A percentile compares a stretch with the other conserved stretches of the same genome.
These are phyloP conservation scores for Torymus tubicola DNA, from an alignment of 2,888 invertebrate genomes.

Conservation along the genomic window DNA sequence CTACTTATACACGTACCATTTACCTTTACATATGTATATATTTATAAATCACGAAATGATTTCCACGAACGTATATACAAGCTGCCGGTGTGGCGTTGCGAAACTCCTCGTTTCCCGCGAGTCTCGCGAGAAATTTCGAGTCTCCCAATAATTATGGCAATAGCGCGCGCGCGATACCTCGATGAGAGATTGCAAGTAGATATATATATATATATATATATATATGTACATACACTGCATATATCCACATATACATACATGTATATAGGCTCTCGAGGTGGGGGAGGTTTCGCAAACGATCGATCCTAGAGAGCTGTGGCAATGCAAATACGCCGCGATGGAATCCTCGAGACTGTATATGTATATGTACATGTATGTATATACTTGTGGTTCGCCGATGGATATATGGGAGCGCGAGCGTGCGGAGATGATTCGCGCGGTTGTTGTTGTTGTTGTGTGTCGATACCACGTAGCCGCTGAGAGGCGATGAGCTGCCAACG, in stretches of 20 bases:
- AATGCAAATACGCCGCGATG: background rate
- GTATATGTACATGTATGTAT: background rate
- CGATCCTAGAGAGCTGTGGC: conserved; percentile 23
- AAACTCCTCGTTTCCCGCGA: too few species aligned
- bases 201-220: background rate
- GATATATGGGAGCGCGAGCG: background rate
- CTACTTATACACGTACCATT: too few species aligned
- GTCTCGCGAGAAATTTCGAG: conserved; percentile 32
- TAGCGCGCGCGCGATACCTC: conserved; percentile 12
- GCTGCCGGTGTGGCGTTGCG: too few species aligned
- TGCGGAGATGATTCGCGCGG: background rate
- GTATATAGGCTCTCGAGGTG: background rate
- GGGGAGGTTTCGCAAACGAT: conserved; percentile 41
- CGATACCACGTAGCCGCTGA: background rate
- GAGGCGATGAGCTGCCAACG: too few species aligned
- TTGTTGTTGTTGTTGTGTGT: background rate
- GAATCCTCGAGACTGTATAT: conserved; percentile 1
- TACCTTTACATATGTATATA: too few species aligned
- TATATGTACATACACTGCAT: background rate
- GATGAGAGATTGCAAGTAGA: conserved; percentile 47
- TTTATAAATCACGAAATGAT: conserved; percentile 1
- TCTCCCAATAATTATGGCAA: conserved; percentile 52
- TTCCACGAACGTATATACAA: conserved; percentile 23
- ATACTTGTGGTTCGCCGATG: too few species aligned
- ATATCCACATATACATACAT: background rate